Base-by-base conservation (phyloP, 2,888 invertebrate species). In the Drosophila recens region DNA sequence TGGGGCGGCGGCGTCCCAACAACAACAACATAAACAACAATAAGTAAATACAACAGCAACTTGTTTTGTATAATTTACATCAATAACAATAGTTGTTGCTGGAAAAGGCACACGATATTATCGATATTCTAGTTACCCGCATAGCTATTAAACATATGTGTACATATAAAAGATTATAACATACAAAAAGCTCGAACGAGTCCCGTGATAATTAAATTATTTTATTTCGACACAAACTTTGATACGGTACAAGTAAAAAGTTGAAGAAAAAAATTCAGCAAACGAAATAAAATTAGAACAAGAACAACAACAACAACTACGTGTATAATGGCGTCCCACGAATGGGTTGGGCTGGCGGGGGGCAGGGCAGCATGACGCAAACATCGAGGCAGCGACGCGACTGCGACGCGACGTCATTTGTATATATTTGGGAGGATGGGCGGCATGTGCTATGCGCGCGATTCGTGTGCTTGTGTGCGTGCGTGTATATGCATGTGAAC, bases 241-340 rank as follows among this genome's bases (percentile, higher is more conserved):
- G 27, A 64, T 56, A 59, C 15, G 43, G 9, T 38, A n/a, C 23
- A 38, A 51, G 9, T 49, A 45, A 10, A 53, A 67, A 15, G 46
- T 33, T 30, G 45, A 48, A 34, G 45, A 49, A 20, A 53, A 34
- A 38, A 43, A 27, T 27, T n/a, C 9, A 27, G 17, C 52, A 53
- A 48, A 49, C 45, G 23, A 63, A 73, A 67, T 74, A 79, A 79
- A 79, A 79, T 77, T 79, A 79, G 76, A 74, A 70, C 71, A 45
- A n/a, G n/a, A n/a, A 34, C n/a, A 79, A 56, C 56, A 64, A 40
- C 36, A 61, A 51, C 15, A 40, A 52, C 36, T 33, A 30, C 27
- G 40, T 15, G 15, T 53, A 15, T 56, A 71, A 72, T 72, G 63
- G 67, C 78, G 73, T 53, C 42, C 59, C 48, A 38, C 17, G 43